A percentile compares a stretch with the other conserved stretches of the same genome.
Conservation (phyloP, 2,888 invertebrate species). For the Eulithis prunata region DNA sequence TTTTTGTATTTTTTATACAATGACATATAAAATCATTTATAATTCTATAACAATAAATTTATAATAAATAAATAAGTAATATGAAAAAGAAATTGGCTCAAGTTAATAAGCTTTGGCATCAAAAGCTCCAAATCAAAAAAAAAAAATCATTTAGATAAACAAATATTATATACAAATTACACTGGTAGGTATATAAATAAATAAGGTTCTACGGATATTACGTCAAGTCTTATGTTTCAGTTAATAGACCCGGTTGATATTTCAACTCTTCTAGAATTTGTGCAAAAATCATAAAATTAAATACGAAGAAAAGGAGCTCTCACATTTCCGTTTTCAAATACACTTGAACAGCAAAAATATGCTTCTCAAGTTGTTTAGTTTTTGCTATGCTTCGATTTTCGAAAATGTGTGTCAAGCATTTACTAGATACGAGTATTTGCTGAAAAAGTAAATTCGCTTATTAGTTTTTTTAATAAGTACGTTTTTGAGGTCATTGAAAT, state of each 20-base stretch:
- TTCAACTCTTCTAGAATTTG: conserved; percentile 10
- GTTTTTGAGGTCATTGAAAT: conserved; percentile 12
- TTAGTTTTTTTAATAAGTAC: conserved; percentile 17
- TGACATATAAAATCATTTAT: too few species aligned
- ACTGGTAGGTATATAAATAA: not conserved
- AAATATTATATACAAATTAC: too few species aligned
- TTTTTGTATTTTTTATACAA: too few species aligned
- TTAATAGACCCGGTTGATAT: conserved; percentile 4
- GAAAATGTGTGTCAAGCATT: conserved; percentile 43
- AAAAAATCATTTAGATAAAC: too few species aligned
- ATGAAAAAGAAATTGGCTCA: too few species aligned
- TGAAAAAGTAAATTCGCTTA: conserved; percentile 37
- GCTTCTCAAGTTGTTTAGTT: conserved; percentile 18
- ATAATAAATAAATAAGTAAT: too few species aligned
- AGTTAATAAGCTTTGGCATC: too few species aligned
- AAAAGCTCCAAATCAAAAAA: too few species aligned
- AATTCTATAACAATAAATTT: too few species aligned
- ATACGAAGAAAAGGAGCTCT: conserved; percentile 18
- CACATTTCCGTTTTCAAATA: conserved; percentile 27
- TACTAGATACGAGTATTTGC: conserved; percentile 21
- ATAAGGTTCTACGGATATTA: conserved; percentile 1
- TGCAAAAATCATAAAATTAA: conserved; percentile 2
- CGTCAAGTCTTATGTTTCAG: conserved; percentile 6
- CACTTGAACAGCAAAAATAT: conserved; percentile 28
- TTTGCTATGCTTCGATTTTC: conserved; percentile 32